These are phyloP conservation scores for Zygogramma bicolorata DNA, from an alignment of 2,888 invertebrate species.

Conservation along the genomic window DNA sequence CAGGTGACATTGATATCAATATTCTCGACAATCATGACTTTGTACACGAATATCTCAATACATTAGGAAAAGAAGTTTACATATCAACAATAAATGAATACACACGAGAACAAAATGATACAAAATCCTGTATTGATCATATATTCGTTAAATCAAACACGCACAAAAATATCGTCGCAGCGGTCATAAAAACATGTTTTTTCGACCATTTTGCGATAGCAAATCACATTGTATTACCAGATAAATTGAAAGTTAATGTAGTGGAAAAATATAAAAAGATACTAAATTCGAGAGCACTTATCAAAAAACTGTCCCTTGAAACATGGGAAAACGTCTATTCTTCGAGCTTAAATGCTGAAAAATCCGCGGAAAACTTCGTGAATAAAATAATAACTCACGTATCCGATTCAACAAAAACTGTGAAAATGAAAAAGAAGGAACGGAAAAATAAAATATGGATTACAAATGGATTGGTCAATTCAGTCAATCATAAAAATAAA, in stretches of 20 bases:
- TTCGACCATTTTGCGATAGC: neutral
- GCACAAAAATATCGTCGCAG: neutral
- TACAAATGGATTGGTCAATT: neutral
- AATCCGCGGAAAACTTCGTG: neutral
- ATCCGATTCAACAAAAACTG: neutral
- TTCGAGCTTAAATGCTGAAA: neutral
- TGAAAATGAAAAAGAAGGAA: neutral
- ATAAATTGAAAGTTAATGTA: neutral
- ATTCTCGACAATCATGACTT: neutral
- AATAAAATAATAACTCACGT: neutral
- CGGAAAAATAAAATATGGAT: neutral
- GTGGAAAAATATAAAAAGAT: neutral
- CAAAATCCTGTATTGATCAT: slow-evolving; percentile 9
- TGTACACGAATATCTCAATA: neutral
- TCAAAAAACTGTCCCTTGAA: too few relatives aligned
- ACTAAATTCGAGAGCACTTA: too few relatives aligned
- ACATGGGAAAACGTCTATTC: neutral
- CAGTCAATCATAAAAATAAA: neutral
- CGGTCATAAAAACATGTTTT: neutral
- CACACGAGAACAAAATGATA: neutral
- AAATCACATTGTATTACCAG: neutral
- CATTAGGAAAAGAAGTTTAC: neutral
- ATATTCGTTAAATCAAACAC: neutral
- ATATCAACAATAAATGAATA: slow-evolving; percentile 1
- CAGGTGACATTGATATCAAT: neutral